Evolutionary conservation across 2,113 vertebrate genomes (phyloP).

Genomic region (Platichthys stellatus): DNA sequence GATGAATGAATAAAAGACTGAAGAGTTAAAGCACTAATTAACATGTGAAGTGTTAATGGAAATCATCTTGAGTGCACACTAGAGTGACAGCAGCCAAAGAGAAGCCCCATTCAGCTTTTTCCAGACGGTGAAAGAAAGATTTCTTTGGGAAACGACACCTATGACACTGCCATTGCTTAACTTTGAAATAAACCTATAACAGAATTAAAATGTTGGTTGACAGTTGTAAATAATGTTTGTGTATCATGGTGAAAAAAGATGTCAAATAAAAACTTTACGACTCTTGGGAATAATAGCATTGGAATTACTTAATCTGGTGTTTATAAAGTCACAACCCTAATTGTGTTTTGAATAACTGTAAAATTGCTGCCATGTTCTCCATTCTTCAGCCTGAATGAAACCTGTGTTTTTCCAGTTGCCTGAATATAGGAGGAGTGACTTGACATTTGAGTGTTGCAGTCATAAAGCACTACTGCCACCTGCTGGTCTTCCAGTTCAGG

Average conservation of each 20-base stretch:
- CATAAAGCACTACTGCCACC: constrained; percentile 68
- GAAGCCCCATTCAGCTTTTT: constrained; percentile 4
- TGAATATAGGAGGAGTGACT: constrained; percentile 6
- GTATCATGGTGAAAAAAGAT: background rate
- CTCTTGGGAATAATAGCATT: background rate
- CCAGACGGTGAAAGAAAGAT: background rate
- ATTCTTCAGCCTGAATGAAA: background rate
- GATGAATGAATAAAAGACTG: no score
- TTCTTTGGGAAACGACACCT: background rate
- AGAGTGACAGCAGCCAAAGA: background rate
- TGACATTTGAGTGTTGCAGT: background rate
- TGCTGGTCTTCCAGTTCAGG: constrained; percentile 48
- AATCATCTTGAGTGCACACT: background rate
- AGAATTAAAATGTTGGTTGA: background rate
- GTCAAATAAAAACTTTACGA: background rate
- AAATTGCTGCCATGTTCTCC: constrained; percentile 16
- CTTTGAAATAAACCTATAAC: background rate
- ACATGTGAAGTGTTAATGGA: no score
- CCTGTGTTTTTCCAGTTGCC: constrained; percentile 9
- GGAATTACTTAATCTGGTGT: background rate
- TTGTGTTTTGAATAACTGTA: constrained; percentile 26
- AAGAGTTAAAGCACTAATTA: no score
- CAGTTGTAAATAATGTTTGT: background rate
- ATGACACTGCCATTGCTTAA: background rate
- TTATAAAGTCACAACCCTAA: background rate